Base-by-base conservation (phyloP, 2,113 vertebrate species). In the Onychorhynchus coronatus region DNA sequence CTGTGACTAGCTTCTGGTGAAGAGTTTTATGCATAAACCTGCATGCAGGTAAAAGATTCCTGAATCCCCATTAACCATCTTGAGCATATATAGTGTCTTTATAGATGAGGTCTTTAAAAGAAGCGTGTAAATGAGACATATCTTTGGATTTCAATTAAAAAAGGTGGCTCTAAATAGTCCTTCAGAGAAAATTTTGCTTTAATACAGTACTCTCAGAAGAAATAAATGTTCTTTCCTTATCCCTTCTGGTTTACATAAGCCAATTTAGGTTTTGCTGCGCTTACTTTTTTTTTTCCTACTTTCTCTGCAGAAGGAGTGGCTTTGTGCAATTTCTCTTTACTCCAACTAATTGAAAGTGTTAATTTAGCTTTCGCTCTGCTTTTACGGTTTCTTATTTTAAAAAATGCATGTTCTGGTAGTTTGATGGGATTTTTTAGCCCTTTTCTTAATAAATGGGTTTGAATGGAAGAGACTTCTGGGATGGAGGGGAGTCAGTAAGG, bases 401-500 rank as follows among this genome's bases (percentile, higher is more conserved):
- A 88, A 92, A 92, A 86, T 85, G 82, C 67, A 68, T 47, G 66
- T 94, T 78, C 86, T 74, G 87, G 44, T 91, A 89, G 24, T 78
- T 75, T 62, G 23, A 8, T 56, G 41, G 41, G 35, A 11, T 6
- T 1, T 83, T 91, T 71, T 62, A 67, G 65, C n/a, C 47, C 31
- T n/a, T 44, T 65, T 91, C 80, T 88, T 95, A 85, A 93, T 90
- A 96, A 96, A 95, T 82, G 76, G 35, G 37, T 95, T 97, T 96
- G 86, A 98, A 96, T 94, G 89, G 93, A 88, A 95, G 84, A 95
- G 89, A 62, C 86, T 92, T 80, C 82, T 92, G 89, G 93, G 96
- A 97, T 94, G 67, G 58, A 91, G 82, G 83, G 88, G 93, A 97
- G 96, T 98, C 97, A 95, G 96, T 94, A 97, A 96, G 96, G 97